Conservation (phyloP, 2,888 invertebrate genomes). For the Adineta ricciae region DNA sequence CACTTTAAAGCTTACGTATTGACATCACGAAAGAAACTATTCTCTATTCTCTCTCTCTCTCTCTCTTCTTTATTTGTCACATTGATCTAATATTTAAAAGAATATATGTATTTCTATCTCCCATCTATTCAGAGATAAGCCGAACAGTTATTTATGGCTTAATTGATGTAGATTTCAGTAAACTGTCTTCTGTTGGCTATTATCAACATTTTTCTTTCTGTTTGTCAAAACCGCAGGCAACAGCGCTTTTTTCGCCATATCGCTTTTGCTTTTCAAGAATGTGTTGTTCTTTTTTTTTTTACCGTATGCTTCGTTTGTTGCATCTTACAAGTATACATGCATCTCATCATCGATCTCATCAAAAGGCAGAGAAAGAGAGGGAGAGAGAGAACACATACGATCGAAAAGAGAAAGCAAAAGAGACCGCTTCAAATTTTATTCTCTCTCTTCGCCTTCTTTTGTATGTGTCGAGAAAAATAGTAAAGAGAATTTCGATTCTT, state of each 20-base stretch:
- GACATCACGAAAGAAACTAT: neutral
- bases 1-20: neutral
- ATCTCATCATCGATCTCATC: constrained; percentile 9
- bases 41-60: no score
- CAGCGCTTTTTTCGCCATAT: neutral
- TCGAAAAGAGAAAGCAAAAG: neutral
- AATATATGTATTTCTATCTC: neutral
- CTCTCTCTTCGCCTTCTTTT: neutral
- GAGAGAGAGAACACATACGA: neutral
- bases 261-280: neutral
- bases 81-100: neutral
- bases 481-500: neutral
- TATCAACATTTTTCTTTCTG: neutral
- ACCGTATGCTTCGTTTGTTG: neutral
- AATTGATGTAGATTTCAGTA: neutral
- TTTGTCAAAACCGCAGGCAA: neutral
- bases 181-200: neutral
- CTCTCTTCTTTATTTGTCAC: neutral
- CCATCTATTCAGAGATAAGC: neutral
- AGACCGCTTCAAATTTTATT: neutral
- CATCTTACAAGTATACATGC: neutral
- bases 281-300: constrained; percentile 1
- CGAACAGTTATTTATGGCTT: neutral
- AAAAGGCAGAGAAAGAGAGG: neutral
- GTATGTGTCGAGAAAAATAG: neutral